Evolutionary conservation across 1,140 invertebrate species (phyloP).

Genomic region (Venturia canescens): DNA sequence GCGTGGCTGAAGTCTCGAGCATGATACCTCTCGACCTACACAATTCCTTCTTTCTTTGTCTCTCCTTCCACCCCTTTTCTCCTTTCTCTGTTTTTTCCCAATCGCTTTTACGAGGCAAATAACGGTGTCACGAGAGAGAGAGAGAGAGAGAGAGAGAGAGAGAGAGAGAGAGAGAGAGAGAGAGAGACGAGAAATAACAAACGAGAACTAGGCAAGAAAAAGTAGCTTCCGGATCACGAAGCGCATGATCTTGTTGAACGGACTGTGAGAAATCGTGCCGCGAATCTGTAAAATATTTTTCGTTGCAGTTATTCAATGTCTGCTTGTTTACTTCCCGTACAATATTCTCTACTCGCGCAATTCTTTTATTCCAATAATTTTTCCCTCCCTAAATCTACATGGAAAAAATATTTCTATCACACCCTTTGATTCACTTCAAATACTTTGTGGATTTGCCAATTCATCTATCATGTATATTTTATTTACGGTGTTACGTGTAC

Average conservation of each 20-base stretch:
- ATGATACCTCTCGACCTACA: neutral
- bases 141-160: neutral
- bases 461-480: neutral
- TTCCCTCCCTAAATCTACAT: neutral
- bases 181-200: neutral
- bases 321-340: too few relatives aligned
- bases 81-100: neutral
- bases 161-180: slow-evolving; percentile 3
- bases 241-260: neutral
- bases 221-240: slow-evolving; percentile 16
- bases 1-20: neutral
- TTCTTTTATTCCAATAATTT: neutral
- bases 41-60: neutral
- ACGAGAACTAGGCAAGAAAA: slow-evolving; percentile 10
- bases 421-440: neutral
- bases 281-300: neutral
- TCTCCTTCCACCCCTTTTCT: neutral
- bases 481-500: slow-evolving; percentile 32
- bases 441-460: neutral
- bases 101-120: slow-evolving; percentile 8
- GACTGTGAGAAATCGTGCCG: neutral
- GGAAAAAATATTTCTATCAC: neutral
- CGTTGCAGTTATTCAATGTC: too few relatives aligned
- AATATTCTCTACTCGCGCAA: neutral
- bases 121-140: slow-evolving; percentile 9